Evolutionary conservation across 2,888 invertebrate genomes (phyloP).

Genomic region (Eilema depressum): DNA sequence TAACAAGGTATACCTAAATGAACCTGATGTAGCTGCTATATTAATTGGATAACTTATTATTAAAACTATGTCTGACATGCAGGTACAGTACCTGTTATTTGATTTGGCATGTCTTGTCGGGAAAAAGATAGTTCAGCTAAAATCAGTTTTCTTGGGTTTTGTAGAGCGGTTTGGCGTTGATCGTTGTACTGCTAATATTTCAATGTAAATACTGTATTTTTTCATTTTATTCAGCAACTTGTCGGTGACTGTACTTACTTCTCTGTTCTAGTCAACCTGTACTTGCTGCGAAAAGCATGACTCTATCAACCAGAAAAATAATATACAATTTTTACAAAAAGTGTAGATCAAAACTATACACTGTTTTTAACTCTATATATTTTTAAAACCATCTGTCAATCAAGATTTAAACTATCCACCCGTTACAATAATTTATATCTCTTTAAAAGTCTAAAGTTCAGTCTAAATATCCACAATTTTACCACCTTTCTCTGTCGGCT

Average conservation of each 20-base stretch:
- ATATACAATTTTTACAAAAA: too few relatives aligned
- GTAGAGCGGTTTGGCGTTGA: neutral
- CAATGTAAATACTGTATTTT: too few relatives aligned
- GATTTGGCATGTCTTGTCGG: neutral
- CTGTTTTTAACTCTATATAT: neutral
- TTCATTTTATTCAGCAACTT: neutral
- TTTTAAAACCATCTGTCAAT: neutral
- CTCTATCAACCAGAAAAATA: neutral
- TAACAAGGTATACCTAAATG: constrained; percentile 37
- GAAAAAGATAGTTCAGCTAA: neutral
- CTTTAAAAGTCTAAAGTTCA: neutral
- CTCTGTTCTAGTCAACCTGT: neutral
- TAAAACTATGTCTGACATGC: neutral
- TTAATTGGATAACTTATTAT: constrained; percentile 25
- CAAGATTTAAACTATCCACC: too few relatives aligned
- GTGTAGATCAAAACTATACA: too few relatives aligned
- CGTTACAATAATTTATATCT: neutral
- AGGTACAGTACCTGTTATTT: neutral
- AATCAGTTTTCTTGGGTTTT: neutral
- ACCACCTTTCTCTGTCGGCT: constrained; percentile 42
- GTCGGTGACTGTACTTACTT: neutral
- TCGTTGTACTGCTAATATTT: too few relatives aligned
- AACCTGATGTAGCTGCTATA: neutral
- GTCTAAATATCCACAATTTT: constrained; percentile 22
- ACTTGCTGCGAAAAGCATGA: neutral